Evolutionary conservation across 2,797 vertebrate genomes (phyloP), one percentile per base, ranked within the genome.

Genomic region (Cheirogaleus major): DNA sequence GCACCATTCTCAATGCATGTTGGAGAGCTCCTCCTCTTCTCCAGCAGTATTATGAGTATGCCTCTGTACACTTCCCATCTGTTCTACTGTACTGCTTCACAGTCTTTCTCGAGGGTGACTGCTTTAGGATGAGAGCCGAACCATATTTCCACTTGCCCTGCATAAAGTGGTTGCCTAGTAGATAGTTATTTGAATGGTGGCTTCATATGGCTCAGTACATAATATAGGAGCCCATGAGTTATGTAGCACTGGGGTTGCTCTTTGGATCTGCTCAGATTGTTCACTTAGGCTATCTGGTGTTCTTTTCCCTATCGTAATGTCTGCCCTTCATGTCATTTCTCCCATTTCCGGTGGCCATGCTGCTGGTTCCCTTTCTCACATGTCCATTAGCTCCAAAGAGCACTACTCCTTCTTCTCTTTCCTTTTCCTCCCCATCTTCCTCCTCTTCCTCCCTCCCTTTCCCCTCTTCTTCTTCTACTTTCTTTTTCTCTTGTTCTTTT

Each of bases 1-100:
- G 1, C 7, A 6, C 23, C 18, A 1, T 30, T 65, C 22, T 4
- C 22, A 1, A 0, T 30, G 32, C 9, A 5, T 8, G 2, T 7
- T 18, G 22, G 41, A 27, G 23, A 52, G 6, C 12, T 3, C 23
- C 15, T 67, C 41, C 5, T 85, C 43, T 72, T 48, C 70, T 61
- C 59, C 30, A 22, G 0, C 2, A 3, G 52, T 23, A 1, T 20
- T 45, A 23, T 17, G 59, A 7, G 18, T 72, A 14, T 17, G 25
- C n/a, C 55, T 59, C 35, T 3, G 7, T 1, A n/a, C 7, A 4
- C 2, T 76, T 38, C 10, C 15, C 30, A 23, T 25, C 38, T 38
- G 35, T 57, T 69, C 43, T 45, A n/a, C 61, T 30, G 20, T 32
- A 5, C 5, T 43, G 52, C 18, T 50, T 61, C 0, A 0, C 43